Evolutionary conservation across 2,113 vertebrate genomes (phyloP).

Genomic region (Uria lomvia): DNA sequence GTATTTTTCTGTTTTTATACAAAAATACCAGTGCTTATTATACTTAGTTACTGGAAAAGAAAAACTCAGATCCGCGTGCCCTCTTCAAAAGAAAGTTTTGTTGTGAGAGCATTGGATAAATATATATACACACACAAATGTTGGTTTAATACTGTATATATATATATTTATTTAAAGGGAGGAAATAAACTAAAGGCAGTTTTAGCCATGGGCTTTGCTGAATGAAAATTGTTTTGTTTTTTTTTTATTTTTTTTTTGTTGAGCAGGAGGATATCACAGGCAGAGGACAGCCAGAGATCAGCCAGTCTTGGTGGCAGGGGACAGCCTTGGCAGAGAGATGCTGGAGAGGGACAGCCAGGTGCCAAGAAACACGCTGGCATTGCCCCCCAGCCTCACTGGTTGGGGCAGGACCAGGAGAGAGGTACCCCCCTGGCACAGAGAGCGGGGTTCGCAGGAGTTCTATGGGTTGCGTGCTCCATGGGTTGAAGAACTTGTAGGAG

Average conservation of each 20-base stretch:
- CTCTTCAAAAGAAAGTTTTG: slow-evolving; percentile 57
- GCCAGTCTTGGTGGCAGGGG: neutral
- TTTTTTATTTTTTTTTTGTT: neutral
- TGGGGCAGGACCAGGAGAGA: neutral
- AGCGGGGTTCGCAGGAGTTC: neutral
- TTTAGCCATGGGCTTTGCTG: slow-evolving; percentile 40
- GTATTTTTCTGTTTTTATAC: slow-evolving; percentile 69
- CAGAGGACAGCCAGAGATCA: neutral
- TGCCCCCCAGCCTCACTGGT: neutral
- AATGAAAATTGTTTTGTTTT: neutral
- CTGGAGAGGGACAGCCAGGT: neutral
- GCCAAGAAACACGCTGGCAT: neutral
- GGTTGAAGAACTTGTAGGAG: neutral
- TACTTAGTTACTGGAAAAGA: slow-evolving; percentile 64
- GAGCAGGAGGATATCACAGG: neutral
- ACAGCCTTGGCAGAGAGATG: neutral
- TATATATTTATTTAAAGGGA: slow-evolving; percentile 65
- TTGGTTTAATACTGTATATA: slow-evolving; percentile 62
- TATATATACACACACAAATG: slow-evolving; percentile 61
- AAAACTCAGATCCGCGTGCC: slow-evolving; percentile 60
- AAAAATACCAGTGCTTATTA: slow-evolving; percentile 82
- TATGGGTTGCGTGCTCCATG: fast-evolving
- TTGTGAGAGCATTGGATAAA: slow-evolving; percentile 52
- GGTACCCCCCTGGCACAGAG: fast-evolving
- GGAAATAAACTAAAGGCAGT: slow-evolving; percentile 56